Conservation (phyloP, 2,888 invertebrate genomes). For the Lathronympha strigana region DNA sequence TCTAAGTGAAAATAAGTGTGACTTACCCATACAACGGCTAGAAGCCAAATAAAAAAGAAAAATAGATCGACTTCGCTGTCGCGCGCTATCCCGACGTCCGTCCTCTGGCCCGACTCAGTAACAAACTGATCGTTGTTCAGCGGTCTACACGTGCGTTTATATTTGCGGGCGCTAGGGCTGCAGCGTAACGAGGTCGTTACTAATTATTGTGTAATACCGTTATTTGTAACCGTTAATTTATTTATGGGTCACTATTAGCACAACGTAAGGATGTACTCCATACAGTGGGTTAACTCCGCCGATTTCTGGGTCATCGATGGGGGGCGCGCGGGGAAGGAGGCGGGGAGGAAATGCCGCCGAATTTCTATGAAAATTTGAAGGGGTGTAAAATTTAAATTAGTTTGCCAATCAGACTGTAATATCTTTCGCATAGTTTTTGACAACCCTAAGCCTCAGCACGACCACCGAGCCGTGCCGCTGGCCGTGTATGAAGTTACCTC, state of each 20-base stretch:
- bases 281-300: too few relatives aligned
- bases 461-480: too few relatives aligned
- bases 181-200: slow-evolving; percentile 38
- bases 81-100: slow-evolving; percentile 71
- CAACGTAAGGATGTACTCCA: too few relatives aligned
- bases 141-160: slow-evolving; percentile 66
- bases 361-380: too few relatives aligned
- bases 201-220: slow-evolving; percentile 5
- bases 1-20: slow-evolving; percentile 20
- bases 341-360: too few relatives aligned
- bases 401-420: too few relatives aligned
- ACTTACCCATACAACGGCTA: slow-evolving; percentile 85
- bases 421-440: too few relatives aligned
- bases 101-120: slow-evolving; percentile 62
- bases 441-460: too few relatives aligned
- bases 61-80: slow-evolving; percentile 70
- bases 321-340: too few relatives aligned
- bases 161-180: slow-evolving; percentile 50
- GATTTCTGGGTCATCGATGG: too few relatives aligned
- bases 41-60: slow-evolving; percentile 85
- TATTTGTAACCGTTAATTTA: slow-evolving; percentile 17
- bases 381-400: too few relatives aligned
- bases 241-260: not conserved
- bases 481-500: too few relatives aligned
- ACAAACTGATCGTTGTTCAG: slow-evolving; percentile 72